Percentiles rank a stretch among this genome's conserved stretches.
Evolutionary conservation across 1,140 invertebrate species (phyloP).

Genomic region (Brachionus koreanus): DNA sequence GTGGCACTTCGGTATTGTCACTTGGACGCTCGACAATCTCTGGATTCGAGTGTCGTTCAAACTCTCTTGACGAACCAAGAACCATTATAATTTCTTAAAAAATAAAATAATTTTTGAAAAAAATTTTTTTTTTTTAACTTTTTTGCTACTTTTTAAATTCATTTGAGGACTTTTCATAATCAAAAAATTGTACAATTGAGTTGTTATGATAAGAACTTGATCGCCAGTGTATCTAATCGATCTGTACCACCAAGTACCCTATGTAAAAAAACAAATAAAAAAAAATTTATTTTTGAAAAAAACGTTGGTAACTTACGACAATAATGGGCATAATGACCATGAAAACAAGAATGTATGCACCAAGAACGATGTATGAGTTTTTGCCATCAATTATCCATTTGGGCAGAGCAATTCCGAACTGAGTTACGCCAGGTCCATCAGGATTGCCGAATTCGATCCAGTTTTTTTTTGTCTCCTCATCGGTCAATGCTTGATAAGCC

Average conservation of each 20-base stretch:
- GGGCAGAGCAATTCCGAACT: constrained; percentile 94
- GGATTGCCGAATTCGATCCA: constrained; percentile 99
- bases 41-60: constrained; percentile 85
- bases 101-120: constrained; percentile 43
- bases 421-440: constrained; percentile 78
- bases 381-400: constrained; percentile 99
- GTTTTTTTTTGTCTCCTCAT: constrained; percentile 91
- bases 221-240: constrained; percentile 93
- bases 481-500: constrained; percentile 80
- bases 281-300: not conserved
- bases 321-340: constrained; percentile 91
- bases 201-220: constrained; percentile 89
- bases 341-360: constrained; percentile 89
- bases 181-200: constrained; percentile 76
- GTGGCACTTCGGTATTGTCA: constrained; percentile 90
- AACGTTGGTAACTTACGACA: constrained; percentile 62
- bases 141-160: constrained; percentile 22
- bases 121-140: constrained; percentile 18
- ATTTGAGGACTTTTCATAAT: constrained; percentile 44
- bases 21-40: constrained; percentile 86
- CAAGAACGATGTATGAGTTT: constrained; percentile 94
- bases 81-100: constrained; percentile 85
- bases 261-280: not conserved
- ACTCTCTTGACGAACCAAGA: constrained; percentile 88
- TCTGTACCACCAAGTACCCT: constrained; percentile 96